phyloP scores from a whole-genome alignment of 2,113 vertebrate genomes.

The Odontophorus gujanensis region DNA sequence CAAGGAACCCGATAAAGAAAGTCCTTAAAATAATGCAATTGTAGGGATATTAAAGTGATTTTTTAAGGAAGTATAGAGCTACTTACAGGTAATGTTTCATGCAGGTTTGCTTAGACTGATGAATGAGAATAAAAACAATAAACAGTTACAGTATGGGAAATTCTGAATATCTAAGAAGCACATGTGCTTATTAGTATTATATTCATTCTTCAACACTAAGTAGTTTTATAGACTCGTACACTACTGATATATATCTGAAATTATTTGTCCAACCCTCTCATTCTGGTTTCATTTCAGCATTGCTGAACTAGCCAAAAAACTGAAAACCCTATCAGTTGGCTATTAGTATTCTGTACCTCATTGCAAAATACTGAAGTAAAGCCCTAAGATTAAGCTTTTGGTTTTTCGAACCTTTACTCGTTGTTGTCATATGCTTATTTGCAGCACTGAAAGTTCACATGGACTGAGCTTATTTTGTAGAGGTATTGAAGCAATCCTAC shows the following conservation, averaged over 20 bases:
- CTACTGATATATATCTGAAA: background rate
- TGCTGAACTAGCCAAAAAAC: background rate
- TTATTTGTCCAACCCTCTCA: background rate
- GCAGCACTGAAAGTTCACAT: background rate
- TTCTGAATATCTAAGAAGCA: background rate
- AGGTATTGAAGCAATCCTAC: background rate
- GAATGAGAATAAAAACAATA: background rate
- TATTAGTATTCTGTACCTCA: background rate
- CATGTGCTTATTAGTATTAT: background rate
- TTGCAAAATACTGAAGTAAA: background rate
- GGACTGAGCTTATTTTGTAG: background rate
- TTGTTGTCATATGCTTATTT: background rate
- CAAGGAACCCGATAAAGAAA: background rate
- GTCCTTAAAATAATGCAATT: background rate
- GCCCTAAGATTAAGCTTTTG: rapidly evolving
- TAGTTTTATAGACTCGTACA: background rate
- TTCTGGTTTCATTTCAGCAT: background rate
- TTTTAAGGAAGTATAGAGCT: background rate
- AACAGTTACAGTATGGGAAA: background rate
- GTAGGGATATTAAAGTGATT: background rate
- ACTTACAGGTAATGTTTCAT: background rate
- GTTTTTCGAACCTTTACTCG: background rate
- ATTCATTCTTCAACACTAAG: background rate
- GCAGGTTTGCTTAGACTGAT: background rate
- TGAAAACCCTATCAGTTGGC: background rate